Conservation (phyloP, 92 coral and sea anemone species). For the Pocillopora grandis region DNA sequence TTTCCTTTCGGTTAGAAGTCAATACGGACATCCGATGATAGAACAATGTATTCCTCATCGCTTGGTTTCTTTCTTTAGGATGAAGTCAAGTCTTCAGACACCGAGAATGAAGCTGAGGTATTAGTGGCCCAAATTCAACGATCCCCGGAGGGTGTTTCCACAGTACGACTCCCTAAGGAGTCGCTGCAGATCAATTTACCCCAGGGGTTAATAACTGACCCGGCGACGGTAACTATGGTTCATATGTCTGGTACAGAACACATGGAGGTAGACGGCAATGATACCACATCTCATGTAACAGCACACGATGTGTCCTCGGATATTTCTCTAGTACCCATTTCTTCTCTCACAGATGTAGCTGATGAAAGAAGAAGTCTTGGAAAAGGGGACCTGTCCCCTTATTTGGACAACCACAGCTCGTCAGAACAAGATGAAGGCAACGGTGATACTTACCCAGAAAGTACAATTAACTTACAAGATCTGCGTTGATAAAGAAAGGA, state of each 20-base stretch:
- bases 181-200: constrained; percentile 58
- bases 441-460: constrained; percentile 84
- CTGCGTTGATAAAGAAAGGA: constrained; percentile 55
- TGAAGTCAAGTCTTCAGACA: constrained; percentile 67
- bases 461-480: constrained; percentile 94
- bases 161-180: constrained; percentile 15
- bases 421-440: constrained; percentile 76
- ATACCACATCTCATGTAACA: constrained; percentile 15
- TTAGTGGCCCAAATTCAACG: constrained; percentile 36
- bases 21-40: no score
- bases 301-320: constrained; percentile 27
- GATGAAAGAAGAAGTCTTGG: constrained; percentile 41
- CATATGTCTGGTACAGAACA: constrained; percentile 34
- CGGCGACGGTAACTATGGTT: constrained; percentile 38
- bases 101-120: constrained; percentile 51
- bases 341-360: constrained; percentile 48
- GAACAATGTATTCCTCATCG: no score
- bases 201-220: constrained; percentile 37
- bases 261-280: constrained; percentile 49
- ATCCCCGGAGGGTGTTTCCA: constrained; percentile 35
- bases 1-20: no score
- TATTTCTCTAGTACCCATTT: constrained; percentile 37
- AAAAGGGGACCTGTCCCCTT: constrained; percentile 56
- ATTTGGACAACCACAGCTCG: constrained; percentile 71
- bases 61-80: constrained; percentile 19